Evolutionary conservation across 1,140 invertebrate species (phyloP).

Genomic region (Lordiphosa stackelbergi): DNA sequence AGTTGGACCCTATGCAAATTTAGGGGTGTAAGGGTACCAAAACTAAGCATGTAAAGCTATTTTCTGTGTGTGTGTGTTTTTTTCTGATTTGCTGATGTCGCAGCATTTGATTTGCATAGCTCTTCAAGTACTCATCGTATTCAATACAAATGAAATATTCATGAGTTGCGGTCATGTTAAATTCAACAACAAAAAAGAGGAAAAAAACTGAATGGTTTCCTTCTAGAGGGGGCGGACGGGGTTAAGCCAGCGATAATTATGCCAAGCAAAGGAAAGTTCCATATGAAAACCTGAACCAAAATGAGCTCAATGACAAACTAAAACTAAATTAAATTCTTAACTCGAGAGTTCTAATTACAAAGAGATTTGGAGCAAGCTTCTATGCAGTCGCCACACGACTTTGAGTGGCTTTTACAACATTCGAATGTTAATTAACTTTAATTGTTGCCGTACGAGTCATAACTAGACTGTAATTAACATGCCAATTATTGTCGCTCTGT

Average conservation of each 20-base stretch:
- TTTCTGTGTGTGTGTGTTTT: constrained; percentile 22
- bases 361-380: constrained; percentile 32
- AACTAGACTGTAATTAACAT: constrained; percentile 67
- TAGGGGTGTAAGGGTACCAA: constrained; percentile 5
- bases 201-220: neutral
- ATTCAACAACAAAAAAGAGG: constrained; percentile 42
- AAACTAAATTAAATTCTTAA: constrained; percentile 8
- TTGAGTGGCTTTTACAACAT: constrained; percentile 25
- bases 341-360: constrained; percentile 3
- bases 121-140: constrained; percentile 21
- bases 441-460: constrained; percentile 67
- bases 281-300: constrained; percentile 6
- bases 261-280: constrained; percentile 9
- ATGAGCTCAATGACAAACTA: constrained; percentile 8
- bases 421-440: constrained; percentile 69
- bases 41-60: constrained; percentile 38
- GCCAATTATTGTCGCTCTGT: constrained; percentile 50
- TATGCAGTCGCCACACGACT: constrained; percentile 6
- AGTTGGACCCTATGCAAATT: constrained; percentile 56
- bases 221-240: neutral
- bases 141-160: constrained; percentile 53
- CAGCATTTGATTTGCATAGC: constrained; percentile 57
- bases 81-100: constrained; percentile 42
- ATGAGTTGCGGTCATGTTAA: constrained; percentile 62
- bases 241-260: constrained; percentile 1